Evolutionary conservation across 2,797 vertebrate genomes (phyloP).

Genomic region (Lates japonicus): DNA sequence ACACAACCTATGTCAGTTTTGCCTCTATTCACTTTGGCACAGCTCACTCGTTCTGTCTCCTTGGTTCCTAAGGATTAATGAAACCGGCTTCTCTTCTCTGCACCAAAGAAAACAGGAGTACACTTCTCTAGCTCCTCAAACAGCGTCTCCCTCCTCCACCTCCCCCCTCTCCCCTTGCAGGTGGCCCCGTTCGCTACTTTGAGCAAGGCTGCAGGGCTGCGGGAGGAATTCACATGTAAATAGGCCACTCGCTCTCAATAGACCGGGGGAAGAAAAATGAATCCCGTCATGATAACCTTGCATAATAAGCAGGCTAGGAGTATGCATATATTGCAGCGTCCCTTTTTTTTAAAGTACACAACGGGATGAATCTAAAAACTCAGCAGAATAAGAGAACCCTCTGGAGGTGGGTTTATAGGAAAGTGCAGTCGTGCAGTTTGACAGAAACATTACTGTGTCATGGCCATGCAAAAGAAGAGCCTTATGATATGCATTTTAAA

Average conservation of each 20-base stretch:
- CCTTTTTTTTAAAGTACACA: constrained; percentile 43
- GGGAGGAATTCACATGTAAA: constrained; percentile 88
- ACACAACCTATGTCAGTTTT: constrained; percentile 7
- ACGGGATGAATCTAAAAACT: constrained; percentile 53
- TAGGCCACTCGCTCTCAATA: constrained; percentile 76
- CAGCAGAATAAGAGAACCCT: constrained; percentile 59
- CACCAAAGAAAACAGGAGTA: constrained; percentile 76
- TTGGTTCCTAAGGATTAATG: constrained; percentile 71
- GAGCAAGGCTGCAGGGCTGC: constrained; percentile 69
- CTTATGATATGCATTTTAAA: constrained; percentile 4
- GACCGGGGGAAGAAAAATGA: constrained; percentile 76
- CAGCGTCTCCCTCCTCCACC: constrained; percentile 23
- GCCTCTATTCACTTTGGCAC: constrained; percentile 23
- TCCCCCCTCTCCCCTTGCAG: constrained; percentile 70
- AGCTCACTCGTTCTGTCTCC: constrained; percentile 28
- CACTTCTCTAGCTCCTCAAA: constrained; percentile 72
- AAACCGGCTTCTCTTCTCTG: constrained; percentile 71
- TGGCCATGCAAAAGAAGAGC: constrained; percentile 8
- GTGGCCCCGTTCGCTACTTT: constrained; percentile 75
- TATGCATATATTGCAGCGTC: constrained; percentile 55
- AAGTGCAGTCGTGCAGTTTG: constrained; percentile 38
- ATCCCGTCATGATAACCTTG: constrained; percentile 79
- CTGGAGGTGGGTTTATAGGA: constrained; percentile 49
- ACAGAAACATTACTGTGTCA: constrained; percentile 41
- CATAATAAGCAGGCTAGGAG: constrained; percentile 66